Evolutionary conservation across 2,113 vertebrate species (phyloP), one percentile per base, ranked within the genome.

Genomic region (Xiphias gladius): DNA sequence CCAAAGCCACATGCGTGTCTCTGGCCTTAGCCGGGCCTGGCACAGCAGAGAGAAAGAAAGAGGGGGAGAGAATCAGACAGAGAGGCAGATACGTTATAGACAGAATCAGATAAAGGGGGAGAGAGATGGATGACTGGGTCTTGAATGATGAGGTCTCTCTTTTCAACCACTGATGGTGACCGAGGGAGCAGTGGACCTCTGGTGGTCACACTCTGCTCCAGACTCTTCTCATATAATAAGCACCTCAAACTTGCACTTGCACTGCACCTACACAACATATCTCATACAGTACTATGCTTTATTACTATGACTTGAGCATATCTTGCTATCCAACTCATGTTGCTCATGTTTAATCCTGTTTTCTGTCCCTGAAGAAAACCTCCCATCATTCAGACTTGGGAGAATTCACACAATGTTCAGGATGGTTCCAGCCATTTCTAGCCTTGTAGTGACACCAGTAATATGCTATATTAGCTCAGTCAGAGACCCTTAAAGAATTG

Each of bases 91-190:
- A 6, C 32, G 32, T 3, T 6, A 6, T 35, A 48, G 74, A 82
- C 48, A 41, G 76, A 84, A 79, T 85, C 79, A 75, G 77, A 90
- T 48, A 32, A 61, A 76, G 58, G 62, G 77, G 81, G 67, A 82
- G 65, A 79, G 65, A 87, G 74, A 90, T 84, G 79, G 83, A 55
- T 85, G 70, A 81, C 73, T 79, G 78, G 61, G 37, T 77, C 54
- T 57, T 83, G 83, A 90, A 77, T 76, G 85, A 88, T 83, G 83
- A 82, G 81, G 73, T 78, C 74, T 74, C 65, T 82, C 87, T 68
- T 78, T 77, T 79, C 68, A 79, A 43, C 59, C 74, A 28, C 67
- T 35, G 88, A 92, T 82, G 83, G 86, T 71, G 75, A 67, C 59
- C 13, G 57, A 72, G 69, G 62, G 77, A 83, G 76, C 35, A 8